A percentile compares a stretch with the other conserved stretches of the same genome.
phyloP scores from a whole-genome alignment of 2,113 vertebrate species.

The Scytalopus superciliaris region DNA sequence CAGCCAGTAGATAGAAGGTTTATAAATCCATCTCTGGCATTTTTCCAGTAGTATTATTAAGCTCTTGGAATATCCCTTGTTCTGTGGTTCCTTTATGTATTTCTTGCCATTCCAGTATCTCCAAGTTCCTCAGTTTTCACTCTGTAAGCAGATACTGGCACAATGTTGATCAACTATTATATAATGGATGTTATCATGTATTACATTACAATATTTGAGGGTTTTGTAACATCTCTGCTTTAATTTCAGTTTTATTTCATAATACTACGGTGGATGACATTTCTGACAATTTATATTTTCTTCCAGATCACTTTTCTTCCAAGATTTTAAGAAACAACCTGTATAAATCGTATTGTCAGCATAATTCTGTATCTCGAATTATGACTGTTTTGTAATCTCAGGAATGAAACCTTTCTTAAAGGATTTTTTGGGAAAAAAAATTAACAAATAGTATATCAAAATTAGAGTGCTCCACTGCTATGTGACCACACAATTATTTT shows the following conservation, averaged over 20 bases:
- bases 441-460: background rate
- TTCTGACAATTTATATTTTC: background rate
- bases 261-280: background rate
- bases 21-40: conserved; percentile 52
- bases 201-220: background rate
- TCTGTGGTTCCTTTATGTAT: conserved; percentile 3
- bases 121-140: conserved; percentile 33
- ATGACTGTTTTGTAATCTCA: background rate
- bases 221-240: background rate
- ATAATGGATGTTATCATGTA: background rate
- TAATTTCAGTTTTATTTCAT: background rate
- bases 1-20: conserved; percentile 12
- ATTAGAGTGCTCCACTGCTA: background rate
- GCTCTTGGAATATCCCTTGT: conserved; percentile 18
- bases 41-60: conserved; percentile 44
- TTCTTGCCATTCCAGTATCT: conserved; percentile 39
- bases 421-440: background rate
- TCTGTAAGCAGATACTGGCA: conserved; percentile 9
- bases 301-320: background rate
- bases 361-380: background rate
- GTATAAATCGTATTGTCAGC: background rate
- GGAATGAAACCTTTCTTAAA: background rate
- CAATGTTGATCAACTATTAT: background rate
- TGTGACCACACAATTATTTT: background rate
- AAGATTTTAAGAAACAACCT: background rate